These are phyloP conservation scores for Exephanes ischioxanthus DNA, from an alignment of 2,888 invertebrate genomes.

Conservation along the genomic window DNA sequence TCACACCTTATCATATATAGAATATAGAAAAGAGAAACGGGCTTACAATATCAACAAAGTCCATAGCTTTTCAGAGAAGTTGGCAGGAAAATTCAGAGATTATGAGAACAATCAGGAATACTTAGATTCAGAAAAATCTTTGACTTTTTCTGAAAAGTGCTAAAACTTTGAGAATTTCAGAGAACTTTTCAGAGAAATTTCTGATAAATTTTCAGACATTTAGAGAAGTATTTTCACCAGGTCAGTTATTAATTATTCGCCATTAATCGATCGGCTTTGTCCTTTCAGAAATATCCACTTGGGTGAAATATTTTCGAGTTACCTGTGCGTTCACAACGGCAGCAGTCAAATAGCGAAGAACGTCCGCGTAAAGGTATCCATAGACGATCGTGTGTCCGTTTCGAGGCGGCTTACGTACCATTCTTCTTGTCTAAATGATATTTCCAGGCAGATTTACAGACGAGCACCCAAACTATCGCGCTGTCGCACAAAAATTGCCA, in stretches of 20 bases:
- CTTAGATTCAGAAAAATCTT: too few relatives aligned
- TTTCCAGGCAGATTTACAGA: slow-evolving; percentile 95
- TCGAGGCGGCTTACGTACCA: background rate
- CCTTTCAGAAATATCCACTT: slow-evolving; percentile 94
- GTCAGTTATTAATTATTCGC: background rate
- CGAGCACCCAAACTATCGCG: slow-evolving; percentile 94
- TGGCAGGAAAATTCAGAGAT: too few relatives aligned
- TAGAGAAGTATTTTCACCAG: too few relatives aligned
- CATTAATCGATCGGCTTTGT: slow-evolving; percentile 2
- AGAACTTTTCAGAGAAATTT: too few relatives aligned
- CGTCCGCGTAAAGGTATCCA: slow-evolving; percentile 91
- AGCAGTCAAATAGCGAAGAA: slow-evolving; percentile 93
- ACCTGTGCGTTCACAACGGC: slow-evolving; percentile 98
- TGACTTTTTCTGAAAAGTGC: too few relatives aligned
- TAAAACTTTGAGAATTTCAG: too few relatives aligned
- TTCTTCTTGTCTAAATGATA: slow-evolving; percentile 22
- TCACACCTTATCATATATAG: too few relatives aligned
- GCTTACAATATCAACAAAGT: too few relatives aligned
- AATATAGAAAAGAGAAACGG: too few relatives aligned
- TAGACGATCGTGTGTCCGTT: slow-evolving; percentile 6
- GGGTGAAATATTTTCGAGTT: slow-evolving; percentile 99
- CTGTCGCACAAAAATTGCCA: slow-evolving; percentile 90
- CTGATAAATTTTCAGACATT: too few relatives aligned
- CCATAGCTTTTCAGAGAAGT: too few relatives aligned
- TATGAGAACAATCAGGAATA: too few relatives aligned